These are phyloP conservation scores for Zaprionus ghesquierei DNA, from an alignment of 1,140 invertebrate genomes.

Conservation along the genomic window DNA sequence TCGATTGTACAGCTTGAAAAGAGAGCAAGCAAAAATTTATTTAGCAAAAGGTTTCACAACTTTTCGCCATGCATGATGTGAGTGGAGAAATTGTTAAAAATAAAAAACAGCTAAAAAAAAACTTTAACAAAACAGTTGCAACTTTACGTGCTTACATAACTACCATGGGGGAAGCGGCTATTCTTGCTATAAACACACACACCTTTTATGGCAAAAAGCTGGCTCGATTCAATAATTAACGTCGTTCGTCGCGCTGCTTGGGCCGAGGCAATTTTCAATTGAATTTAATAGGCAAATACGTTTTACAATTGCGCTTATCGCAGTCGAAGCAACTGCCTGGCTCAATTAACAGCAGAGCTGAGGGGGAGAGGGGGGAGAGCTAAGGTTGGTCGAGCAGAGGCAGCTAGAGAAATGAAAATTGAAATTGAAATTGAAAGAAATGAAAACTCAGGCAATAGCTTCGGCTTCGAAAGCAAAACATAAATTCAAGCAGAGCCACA, in stretches of 20 bases:
- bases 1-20: too few species aligned
- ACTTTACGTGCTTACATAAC: not conserved
- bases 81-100: too few species aligned
- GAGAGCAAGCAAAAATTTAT: too few species aligned
- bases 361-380: not conserved
- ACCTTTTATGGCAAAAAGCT: not conserved
- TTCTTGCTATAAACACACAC: too few species aligned
- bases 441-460: constrained; percentile 4
- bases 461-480: not conserved
- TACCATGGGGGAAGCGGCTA: too few species aligned
- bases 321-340: constrained; percentile 29
- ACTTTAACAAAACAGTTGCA: too few species aligned
- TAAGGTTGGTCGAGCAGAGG: not conserved
- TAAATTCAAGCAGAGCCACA: constrained; percentile 13
- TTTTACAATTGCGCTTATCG: constrained; percentile 42
- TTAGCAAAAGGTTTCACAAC: too few species aligned
- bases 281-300: constrained; percentile 39
- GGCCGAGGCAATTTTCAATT: constrained; percentile 38
- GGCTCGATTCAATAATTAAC: not conserved
- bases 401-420: constrained; percentile 2
- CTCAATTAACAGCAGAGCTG: constrained; percentile 54
- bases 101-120: too few species aligned
- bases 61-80: too few species aligned
- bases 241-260: not conserved
- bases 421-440: constrained; percentile 26